These are phyloP conservation scores for Diabrotica balteata DNA, from an alignment of 2,888 invertebrate species.

Conservation along the genomic window DNA sequence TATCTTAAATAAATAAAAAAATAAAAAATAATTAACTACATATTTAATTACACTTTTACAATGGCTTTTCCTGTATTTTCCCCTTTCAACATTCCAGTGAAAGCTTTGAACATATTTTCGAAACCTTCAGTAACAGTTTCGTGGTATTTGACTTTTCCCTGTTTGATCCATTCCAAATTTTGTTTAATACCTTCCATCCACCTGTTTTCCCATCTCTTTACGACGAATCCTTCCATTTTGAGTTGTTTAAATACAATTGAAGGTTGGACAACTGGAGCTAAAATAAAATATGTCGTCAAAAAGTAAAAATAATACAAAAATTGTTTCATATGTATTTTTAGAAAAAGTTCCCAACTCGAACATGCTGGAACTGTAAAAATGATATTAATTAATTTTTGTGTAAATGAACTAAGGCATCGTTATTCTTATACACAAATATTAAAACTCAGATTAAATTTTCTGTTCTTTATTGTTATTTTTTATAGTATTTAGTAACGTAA, in stretches of 20 bases:
- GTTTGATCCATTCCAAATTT: constrained; percentile 70
- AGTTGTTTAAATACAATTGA: constrained; percentile 41
- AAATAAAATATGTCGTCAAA: not conserved
- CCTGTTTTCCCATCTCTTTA: constrained; percentile 54
- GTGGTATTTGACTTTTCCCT: constrained; percentile 73
- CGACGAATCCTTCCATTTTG: constrained; percentile 47
- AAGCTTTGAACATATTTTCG: constrained; percentile 58
- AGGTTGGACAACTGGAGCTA: constrained; percentile 9
- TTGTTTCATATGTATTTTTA: too few relatives aligned
- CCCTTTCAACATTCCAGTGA: constrained; percentile 47
- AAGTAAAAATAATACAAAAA: too few relatives aligned
- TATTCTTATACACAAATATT: too few relatives aligned
- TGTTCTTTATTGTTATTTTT: too few relatives aligned
- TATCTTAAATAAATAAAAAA: too few relatives aligned
- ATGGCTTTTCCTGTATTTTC: constrained; percentile 49
- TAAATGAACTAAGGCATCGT: too few relatives aligned
- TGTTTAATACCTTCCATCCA: constrained; percentile 71
- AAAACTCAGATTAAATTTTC: too few relatives aligned
- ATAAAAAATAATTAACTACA: too few relatives aligned
- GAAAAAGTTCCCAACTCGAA: too few relatives aligned
- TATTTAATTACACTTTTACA: constrained; percentile 40
- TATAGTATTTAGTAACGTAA: too few relatives aligned
- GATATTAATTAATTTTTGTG: too few relatives aligned
- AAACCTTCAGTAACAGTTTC: constrained; percentile 73
- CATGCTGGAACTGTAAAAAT: too few relatives aligned